Percentiles rank a stretch among this genome's conserved stretches.
Evolutionary conservation across 2,888 invertebrate genomes (phyloP).

Genomic region (Matsumyia berberina): DNA sequence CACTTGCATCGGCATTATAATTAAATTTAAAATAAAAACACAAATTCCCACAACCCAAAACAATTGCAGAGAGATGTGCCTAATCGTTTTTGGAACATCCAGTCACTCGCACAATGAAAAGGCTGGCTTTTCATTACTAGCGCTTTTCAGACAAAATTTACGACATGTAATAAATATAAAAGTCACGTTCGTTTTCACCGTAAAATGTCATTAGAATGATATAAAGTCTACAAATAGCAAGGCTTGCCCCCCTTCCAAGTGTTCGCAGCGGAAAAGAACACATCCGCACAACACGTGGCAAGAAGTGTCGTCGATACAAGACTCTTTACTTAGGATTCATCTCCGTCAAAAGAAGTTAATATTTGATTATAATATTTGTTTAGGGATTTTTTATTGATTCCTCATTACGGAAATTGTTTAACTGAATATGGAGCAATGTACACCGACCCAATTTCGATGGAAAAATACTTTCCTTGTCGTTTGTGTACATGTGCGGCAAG

Average conservation of each 20-base stretch:
- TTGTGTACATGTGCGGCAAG: slow-evolving; percentile 29
- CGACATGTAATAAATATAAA: slow-evolving; percentile 38
- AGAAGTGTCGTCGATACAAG: slow-evolving; percentile 18
- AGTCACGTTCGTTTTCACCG: slow-evolving; percentile 49
- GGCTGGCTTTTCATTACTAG: slow-evolving; percentile 21
- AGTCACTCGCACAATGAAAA: slow-evolving; percentile 22
- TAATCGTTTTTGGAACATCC: slow-evolving; percentile 37
- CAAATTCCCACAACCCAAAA: too few relatives aligned
- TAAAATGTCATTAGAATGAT: slow-evolving; percentile 45
- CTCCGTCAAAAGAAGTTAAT: slow-evolving; percentile 35
- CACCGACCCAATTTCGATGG: background rate
- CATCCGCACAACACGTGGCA: slow-evolving; percentile 7
- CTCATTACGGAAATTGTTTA: slow-evolving; percentile 39
- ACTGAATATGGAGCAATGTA: slow-evolving; percentile 27
- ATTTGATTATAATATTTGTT: slow-evolving; percentile 50
- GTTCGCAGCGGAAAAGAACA: too few relatives aligned
- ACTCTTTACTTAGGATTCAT: slow-evolving; percentile 35
- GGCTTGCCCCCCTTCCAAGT: too few relatives aligned
- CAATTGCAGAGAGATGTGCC: slow-evolving; percentile 3
- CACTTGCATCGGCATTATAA: too few relatives aligned
- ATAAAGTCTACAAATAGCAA: slow-evolving; percentile 40
- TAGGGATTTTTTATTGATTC: slow-evolving; percentile 53
- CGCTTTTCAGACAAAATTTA: slow-evolving; percentile 33
- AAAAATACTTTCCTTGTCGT: too few relatives aligned
- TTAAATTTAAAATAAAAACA: too few relatives aligned